Conservation (phyloP, 2,113 vertebrate genomes). For the Crotalus tigris region DNA sequence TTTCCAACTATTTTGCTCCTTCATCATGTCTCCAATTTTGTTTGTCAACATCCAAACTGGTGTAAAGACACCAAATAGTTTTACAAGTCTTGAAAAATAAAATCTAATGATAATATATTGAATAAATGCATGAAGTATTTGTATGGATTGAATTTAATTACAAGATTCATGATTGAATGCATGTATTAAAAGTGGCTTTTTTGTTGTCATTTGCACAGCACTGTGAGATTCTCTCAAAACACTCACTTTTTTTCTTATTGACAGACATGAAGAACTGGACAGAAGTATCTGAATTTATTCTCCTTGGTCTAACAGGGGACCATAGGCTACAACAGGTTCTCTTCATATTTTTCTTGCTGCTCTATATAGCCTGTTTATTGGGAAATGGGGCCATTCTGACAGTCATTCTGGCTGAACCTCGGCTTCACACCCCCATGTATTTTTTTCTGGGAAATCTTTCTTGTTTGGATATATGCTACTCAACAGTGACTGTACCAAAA, state of each 20-base stretch:
- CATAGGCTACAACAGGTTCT: neutral
- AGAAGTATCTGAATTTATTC: constrained; percentile 38
- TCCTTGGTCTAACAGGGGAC: constrained; percentile 30
- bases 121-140: neutral
- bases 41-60: neutral
- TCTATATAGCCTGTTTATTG: constrained; percentile 36
- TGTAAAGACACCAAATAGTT: neutral
- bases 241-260: neutral
- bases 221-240: neutral
- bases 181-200: neutral
- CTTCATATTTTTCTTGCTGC: constrained; percentile 13
- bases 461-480: constrained; percentile 11
- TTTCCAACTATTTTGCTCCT: neutral
- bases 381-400: constrained; percentile 40
- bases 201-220: neutral
- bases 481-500: neutral
- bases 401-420: constrained; percentile 16
- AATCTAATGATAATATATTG: neutral
- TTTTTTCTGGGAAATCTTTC: constrained; percentile 31
- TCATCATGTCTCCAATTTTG: neutral
- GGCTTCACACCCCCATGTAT: constrained; percentile 46
- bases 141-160: neutral
- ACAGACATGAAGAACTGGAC: constrained; percentile 29
- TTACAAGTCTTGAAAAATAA: neutral
- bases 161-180: neutral